Base-by-base conservation (phyloP, 2,888 invertebrate genomes). In the Hecatera dysodea region DNA sequence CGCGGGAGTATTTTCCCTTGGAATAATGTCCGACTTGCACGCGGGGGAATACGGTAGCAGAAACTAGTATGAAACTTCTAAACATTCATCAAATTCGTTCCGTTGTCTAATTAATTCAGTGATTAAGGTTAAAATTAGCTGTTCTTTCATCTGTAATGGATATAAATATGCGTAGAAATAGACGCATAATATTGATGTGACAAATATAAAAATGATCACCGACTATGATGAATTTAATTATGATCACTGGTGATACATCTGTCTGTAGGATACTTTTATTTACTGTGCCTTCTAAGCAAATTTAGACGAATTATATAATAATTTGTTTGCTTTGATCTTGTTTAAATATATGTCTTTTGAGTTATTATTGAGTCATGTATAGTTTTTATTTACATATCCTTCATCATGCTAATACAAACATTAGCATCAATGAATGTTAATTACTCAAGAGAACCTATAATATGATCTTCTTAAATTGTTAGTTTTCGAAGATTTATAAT, bases 71-170 rank as follows among this genome's bases (percentile, higher is more conserved):
- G n/a, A 27, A 33, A 22, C n/a, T 33, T n/a, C 24, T 53, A 33
- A 63, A 60, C 53, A 44, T 67, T 53, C 27, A 59, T 19, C 27
- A 36, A 53, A 75, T 65, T 75, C 17, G 61, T 76, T 59, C 15
- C 46, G 17, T 4, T 46, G 24, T 33, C 59, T 71, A 44, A 66
- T 76, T 53, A 55, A 60, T 67, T 63, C 44, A 60, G 46, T 50
- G 22, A 42, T 70, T 61, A 19, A 33, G 33, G 64, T 27, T 61
- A 61, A 50, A 78, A 63, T 68, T 73, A 64, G 66, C 48, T 33
- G n/a, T 42, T 48, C 74, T 79, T 78, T 63, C 57, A 59, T 66
- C 53, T 48, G 12, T 69, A 69, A 69, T 69, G 69, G 64, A 79
- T 59, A 74, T 69, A 29, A 61, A 74, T 68, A 39, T 66, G 22